Evolutionary conservation across 2,797 vertebrate genomes (phyloP), one percentile per base, ranked within the genome.

Genomic region (Pelodytes ibericus): DNA sequence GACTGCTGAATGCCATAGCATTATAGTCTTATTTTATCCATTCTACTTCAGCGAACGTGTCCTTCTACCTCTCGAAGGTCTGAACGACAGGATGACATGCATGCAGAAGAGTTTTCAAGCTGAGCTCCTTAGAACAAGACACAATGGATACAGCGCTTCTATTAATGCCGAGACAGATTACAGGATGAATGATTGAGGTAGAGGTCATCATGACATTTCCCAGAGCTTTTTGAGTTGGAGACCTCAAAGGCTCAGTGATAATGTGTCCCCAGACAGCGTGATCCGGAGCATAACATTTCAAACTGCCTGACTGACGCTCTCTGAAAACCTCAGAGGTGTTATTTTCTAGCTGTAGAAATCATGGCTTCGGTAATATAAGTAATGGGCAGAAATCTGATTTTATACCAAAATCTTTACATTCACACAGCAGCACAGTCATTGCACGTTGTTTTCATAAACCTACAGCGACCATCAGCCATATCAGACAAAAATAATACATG

Each of bases 201-300:
- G 76, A 68, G 76, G 76, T 79, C 76, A 79, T 72, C 56, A 53
- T 79, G 76, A 72, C 76, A 79, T 79, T 73, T 79, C 71, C 76
- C 64, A 68, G 70, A 72, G 70, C 76, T 73, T 62, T n/a, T 62
- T 41, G 44, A 61, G 70, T 62, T 44, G 27, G 33, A 73, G 71
- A 79, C 71, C 71, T 73, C 56, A 73, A 61, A 68, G 71, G 66
- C 70, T 72, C 26, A 44, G 56, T 62, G 71, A 72, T 79, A 79
- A 79, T 79, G 71, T 67, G 49, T 79, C 70, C 64, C 51, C 57
- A 61, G 76, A 68, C 71, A 62, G 62, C 26, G 24, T 72, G 56
- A 73, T 62, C 69, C 60, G n/a, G 41, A 72, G 30, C 51, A 31
- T 61, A 53, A 61, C 70, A 68, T 72, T 67, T 68, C 62, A 56